Base-by-base conservation (phyloP, 2,888 invertebrate species). In the Eubasilissa splendida region DNA sequence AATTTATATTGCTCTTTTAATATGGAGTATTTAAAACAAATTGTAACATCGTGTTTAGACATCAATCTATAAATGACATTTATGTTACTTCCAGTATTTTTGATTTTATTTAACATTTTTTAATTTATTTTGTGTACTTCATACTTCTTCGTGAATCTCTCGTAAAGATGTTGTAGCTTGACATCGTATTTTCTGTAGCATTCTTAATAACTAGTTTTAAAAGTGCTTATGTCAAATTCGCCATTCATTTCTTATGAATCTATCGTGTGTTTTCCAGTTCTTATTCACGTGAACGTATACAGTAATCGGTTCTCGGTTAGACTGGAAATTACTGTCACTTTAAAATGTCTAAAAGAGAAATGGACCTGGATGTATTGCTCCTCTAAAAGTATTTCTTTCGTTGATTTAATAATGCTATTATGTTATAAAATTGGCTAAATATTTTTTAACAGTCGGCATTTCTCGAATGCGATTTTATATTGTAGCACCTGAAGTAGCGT, bases 41-140 rank as follows among this genome's bases (percentile, higher is more conserved):
- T 8, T 50, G n/a, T 70, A 10, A 11, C n/a, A n/a, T 22, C 1
- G 7, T 42, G 7, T 42, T 42, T 42, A 42, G 2, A 58, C 58
- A 58, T 12, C 42, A 71, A 54, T 11, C 11, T 73, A 31, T 42
- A 42, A 31, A 73, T 5, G 33, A 65, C 7, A 33, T 31, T 42
- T 65, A n/a, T 33, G n/a, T 56, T 33, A 56, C 71, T 12, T 73
- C 42, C 71, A 73, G 71, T 73, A 73, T 73, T 73, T 73, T 73
- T 33, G 22, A 42, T 73, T 33, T 70, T 54, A 66, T 66, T 66
- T 66, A 33, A 52, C 31, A 31, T 53, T 14, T 52, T n/a, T 54
- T 76, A 50, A n/a, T 65, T 65, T 65, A 52, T 3, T 66, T 65
- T 68, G 33, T 73, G 59, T 77, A 22, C 54, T 63, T 63, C 31